phyloP scores from a whole-genome alignment of 2,113 vertebrate species.

The Onychorhynchus coronatus region DNA sequence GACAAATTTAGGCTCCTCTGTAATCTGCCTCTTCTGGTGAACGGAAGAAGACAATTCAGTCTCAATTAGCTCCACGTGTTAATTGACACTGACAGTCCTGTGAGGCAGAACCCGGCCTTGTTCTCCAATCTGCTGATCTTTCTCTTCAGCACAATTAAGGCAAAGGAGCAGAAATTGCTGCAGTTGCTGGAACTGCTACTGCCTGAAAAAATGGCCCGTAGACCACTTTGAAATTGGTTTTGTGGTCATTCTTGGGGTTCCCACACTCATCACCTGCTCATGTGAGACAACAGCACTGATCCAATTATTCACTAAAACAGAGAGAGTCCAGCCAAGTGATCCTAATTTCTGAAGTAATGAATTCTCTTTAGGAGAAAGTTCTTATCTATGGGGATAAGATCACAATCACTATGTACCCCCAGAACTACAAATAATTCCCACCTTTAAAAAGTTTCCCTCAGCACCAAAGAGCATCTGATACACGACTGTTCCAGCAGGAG shows the following conservation, averaged over 20 bases:
- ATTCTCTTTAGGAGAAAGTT: not conserved
- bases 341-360: not conserved
- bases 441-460: not conserved
- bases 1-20: not conserved
- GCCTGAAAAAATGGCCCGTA: not conserved
- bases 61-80: not conserved
- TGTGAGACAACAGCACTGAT: not conserved
- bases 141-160: not conserved
- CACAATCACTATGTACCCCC: not conserved
- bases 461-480: not conserved
- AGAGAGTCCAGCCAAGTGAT: not conserved
- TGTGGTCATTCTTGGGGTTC: not conserved
- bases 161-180: not conserved
- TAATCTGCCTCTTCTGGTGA: not conserved
- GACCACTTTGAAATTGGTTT: not conserved
- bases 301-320: not conserved
- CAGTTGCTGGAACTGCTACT: not conserved
- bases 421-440: not conserved
- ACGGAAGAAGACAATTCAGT: not conserved
- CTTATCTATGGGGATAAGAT: not conserved
- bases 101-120: not conserved
- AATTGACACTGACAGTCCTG: accelerated
- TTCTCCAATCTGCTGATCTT: not conserved
- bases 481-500: not conserved
- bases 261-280: not conserved